Conservation (phyloP, 2,797 vertebrate species). For the Toxotes lorentzi region DNA sequence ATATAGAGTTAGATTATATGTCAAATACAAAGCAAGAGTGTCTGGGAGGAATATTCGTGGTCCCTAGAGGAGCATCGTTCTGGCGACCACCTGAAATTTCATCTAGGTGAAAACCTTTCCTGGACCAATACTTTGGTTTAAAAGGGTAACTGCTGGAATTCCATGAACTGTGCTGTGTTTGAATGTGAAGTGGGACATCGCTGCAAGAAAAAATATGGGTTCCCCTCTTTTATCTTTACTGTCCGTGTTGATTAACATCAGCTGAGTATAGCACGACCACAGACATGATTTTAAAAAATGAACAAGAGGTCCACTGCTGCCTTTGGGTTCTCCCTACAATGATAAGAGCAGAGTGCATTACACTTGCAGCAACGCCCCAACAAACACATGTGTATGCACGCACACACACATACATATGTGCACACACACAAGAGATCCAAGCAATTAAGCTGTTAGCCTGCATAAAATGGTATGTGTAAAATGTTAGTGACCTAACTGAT, state of each 20-base stretch:
- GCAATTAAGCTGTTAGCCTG: not conserved
- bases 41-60: not conserved
- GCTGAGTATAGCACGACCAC: conserved; percentile 1
- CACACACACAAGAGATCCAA: not conserved
- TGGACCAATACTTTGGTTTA: not conserved
- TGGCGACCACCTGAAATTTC: not conserved
- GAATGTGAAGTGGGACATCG: conserved; percentile 18
- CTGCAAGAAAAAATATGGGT: conserved; percentile 26
- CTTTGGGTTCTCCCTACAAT: conserved; percentile 15
- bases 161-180: not conserved
- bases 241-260: conserved; percentile 53
- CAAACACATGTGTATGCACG: conserved; percentile 12
- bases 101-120: not conserved
- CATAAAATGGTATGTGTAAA: not conserved
- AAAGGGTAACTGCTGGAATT: not conserved
- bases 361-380: conserved; percentile 10
- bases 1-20: too few relatives aligned
- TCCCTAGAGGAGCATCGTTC: not conserved
- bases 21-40: not conserved
- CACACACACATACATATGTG: conserved; percentile 5
- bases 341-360: conserved; percentile 22
- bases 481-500: not conserved
- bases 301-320: conserved; percentile 55
- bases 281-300: conserved; percentile 41
- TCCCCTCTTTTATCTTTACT: conserved; percentile 21